Evolutionary conservation across 1,140 invertebrate species (phyloP).

Genomic region (Periplaneta americana): DNA sequence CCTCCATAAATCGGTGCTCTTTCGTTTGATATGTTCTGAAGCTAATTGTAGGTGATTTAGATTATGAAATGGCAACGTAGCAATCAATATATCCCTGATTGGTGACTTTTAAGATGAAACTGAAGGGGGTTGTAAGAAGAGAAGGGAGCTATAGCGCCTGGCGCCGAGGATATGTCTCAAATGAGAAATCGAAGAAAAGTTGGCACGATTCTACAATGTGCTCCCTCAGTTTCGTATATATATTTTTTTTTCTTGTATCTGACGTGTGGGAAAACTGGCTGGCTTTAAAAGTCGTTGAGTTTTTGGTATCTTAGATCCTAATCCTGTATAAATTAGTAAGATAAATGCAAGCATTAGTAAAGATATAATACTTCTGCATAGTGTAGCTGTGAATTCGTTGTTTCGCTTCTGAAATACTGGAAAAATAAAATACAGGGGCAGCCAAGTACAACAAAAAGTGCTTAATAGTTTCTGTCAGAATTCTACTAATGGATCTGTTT

Average conservation of each 20-base stretch:
- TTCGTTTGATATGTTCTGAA: not conserved
- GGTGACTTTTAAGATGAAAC: not conserved
- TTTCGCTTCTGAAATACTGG: too few species aligned
- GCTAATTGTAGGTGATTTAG: not conserved
- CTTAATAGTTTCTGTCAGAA: too few species aligned
- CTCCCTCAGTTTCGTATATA: not conserved
- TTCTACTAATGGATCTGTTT: too few species aligned
- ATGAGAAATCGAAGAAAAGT: not conserved
- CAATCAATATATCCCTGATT: slow-evolving; percentile 11
- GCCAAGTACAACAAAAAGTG: too few species aligned
- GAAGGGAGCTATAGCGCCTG: not conserved
- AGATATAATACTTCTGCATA: too few species aligned
- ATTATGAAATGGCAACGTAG: slow-evolving; percentile 1
- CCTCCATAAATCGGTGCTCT: not conserved
- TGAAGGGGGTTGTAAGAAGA: not conserved
- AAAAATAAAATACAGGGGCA: too few species aligned
- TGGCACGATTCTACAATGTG: not conserved
- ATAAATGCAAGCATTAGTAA: too few species aligned
- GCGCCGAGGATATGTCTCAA: not conserved
- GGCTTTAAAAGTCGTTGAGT: not conserved
- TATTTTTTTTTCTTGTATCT: not conserved
- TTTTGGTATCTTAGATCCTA: not conserved
- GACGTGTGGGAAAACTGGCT: not conserved
- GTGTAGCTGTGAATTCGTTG: too few species aligned
- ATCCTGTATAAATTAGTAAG: not conserved